phyloP scores from a whole-genome alignment of 1,140 invertebrate species.

The Adelges cooleyi region DNA sequence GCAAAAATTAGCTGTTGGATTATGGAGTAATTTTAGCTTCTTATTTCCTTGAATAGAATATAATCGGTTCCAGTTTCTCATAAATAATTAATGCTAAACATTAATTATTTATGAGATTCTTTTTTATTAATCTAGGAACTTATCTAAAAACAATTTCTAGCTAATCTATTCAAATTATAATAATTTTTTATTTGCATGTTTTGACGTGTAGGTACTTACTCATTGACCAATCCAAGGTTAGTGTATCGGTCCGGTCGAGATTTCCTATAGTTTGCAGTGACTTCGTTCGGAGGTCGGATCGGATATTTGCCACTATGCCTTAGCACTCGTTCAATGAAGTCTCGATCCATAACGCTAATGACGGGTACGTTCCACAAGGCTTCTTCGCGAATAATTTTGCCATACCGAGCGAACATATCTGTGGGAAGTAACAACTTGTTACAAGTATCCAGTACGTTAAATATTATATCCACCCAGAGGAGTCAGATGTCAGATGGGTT shows the following conservation, averaged over 20 bases:
- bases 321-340: conserved; percentile 65
- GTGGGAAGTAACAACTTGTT: conserved; percentile 32
- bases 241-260: conserved; percentile 65
- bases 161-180: no score
- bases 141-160: no score
- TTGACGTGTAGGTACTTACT: conserved; percentile 47
- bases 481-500: no score
- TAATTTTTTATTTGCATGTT: no score
- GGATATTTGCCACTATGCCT: conserved; percentile 59
- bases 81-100: no score
- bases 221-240: conserved; percentile 66
- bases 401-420: conserved; percentile 60
- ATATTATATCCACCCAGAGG: no score
- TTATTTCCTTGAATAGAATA: no score
- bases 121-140: not conserved
- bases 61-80: no score
- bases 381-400: conserved; percentile 63
- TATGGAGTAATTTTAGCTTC: no score
- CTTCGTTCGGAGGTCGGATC: conserved; percentile 67
- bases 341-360: conserved; percentile 60
- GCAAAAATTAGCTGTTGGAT: no score
- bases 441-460: no score
- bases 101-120: not conserved
- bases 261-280: conserved; percentile 61
- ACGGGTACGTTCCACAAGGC: conserved; percentile 60